Evolutionary conservation across 2,113 vertebrate genomes (phyloP), one percentile per base, ranked within the genome.

Genomic region (Pollachius pollachius): DNA sequence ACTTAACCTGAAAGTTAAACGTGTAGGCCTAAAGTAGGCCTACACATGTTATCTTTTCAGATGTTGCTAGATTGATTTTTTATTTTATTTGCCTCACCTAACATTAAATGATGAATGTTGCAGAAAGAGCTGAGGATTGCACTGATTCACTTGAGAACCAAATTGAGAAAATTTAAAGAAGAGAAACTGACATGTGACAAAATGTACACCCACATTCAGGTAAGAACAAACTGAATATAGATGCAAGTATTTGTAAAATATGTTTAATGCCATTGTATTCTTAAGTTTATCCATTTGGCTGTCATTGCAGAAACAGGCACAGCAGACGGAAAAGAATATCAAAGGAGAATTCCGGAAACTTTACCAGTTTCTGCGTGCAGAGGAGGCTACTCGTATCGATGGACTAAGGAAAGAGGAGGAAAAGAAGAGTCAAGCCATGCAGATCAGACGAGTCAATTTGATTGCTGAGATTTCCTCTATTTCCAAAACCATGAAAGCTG

Each of bases 231-330:
- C 41, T 48, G 41, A 9, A 48, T 2, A 48, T 48, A 7, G 1
- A 48, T 48, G 12, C 12, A 48, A 11, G 1, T 48, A 48, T 48
- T 11, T 48, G 12, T 48, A 48, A 11, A 48, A 48, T 48, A 9
- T 41, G 21, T 23, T 1, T 23, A 2, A 23, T 23, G 1, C 21
- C 21, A 23, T 23, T 23, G 1, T 2, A 1, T 13, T 11, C 41
- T 13, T 48, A 6, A 5, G 41, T 48, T 48, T 48, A 48, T 48
- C 7, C 7, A 48, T 48, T 48, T 48, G 41, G 41, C 41, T 48
- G 58, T 74, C 61, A 70, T 58, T 60, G 62, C 57, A 86, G 84
- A 16, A 62, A 9, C 80, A 82, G 82, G 75, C 72, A 65, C 71
- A 67, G n/a, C 58, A 66, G 64, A 81, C 78, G 0, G 84, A 84